These are phyloP conservation scores for Papilio protenor DNA, from an alignment of 2,888 invertebrate genomes.

Conservation along the genomic window DNA sequence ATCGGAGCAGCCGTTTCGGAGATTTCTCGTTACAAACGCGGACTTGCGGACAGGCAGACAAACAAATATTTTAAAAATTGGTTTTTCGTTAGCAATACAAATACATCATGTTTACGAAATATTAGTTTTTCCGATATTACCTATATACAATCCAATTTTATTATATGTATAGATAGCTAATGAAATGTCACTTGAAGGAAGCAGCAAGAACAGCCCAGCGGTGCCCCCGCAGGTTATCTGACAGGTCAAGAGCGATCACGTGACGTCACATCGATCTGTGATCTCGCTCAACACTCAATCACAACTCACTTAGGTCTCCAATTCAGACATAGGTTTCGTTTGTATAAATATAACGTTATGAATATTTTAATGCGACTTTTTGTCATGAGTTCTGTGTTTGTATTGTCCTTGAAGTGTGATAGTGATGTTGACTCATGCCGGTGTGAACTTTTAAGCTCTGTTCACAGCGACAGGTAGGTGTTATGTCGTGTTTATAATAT, in stretches of 20 bases:
- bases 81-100: too few species aligned
- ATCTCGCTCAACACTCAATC: conserved; percentile 44
- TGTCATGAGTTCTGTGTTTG: conserved; percentile 24
- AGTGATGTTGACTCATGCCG: conserved; percentile 33
- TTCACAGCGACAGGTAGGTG: conserved; percentile 29
- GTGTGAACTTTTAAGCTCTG: conserved; percentile 36
- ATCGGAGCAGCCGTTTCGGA: too few species aligned
- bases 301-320: conserved; percentile 18
- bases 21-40: too few species aligned
- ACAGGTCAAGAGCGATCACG: conserved; percentile 57
- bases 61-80: too few species aligned
- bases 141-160: too few species aligned
- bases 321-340: conserved; percentile 12
- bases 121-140: too few species aligned
- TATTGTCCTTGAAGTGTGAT: conserved; percentile 27
- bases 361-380: not conserved
- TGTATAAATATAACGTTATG: conserved; percentile 21
- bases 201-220: conserved; percentile 29
- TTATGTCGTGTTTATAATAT: conserved; percentile 11
- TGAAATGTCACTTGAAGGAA: conserved; percentile 30
- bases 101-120: too few species aligned
- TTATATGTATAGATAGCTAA: conserved; percentile 22
- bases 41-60: too few species aligned
- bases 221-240: conserved; percentile 55
- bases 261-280: conserved; percentile 55